Evolutionary conservation across 2,797 vertebrate genomes (phyloP).

Genomic region (Poecilia picta): DNA sequence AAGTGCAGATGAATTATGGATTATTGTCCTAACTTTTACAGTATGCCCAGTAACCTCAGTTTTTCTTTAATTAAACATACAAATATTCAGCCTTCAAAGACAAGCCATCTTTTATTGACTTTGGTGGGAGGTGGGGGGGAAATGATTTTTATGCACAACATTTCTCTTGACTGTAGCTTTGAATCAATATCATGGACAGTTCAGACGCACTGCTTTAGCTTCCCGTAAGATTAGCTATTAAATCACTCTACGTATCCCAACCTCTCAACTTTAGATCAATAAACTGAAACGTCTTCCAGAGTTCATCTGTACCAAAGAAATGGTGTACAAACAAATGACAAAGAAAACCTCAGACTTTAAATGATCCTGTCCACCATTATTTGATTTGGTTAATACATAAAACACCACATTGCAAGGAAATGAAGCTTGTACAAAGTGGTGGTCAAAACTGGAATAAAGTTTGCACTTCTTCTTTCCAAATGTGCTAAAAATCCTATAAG

Average conservation of each 20-base stretch:
- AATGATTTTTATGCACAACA: slow-evolving; percentile 12
- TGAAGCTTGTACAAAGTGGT: neutral
- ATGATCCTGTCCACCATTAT: neutral
- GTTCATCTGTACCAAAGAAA: neutral
- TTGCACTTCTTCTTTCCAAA: neutral
- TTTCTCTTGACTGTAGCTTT: neutral
- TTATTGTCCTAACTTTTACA: slow-evolving; percentile 7
- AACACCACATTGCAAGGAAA: neutral
- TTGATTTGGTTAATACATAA: neutral
- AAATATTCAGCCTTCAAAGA: neutral
- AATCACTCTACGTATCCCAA: neutral
- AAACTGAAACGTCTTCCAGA: neutral
- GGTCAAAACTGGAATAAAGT: neutral
- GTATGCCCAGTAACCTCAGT: neutral
- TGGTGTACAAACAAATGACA: neutral
- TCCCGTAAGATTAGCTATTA: neutral
- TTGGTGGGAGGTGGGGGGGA: neutral
- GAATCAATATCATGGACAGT: slow-evolving; percentile 9
- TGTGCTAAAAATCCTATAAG: neutral
- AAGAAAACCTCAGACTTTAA: neutral
- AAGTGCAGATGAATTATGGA: slow-evolving; percentile 8
- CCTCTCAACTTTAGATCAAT: neutral
- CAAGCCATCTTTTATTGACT: neutral
- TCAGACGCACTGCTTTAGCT: neutral
- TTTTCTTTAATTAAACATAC: neutral